Evolutionary conservation across 1,140 invertebrate genomes (phyloP), one percentile per base, ranked within the genome.

Genomic region (Amphibalanus amphitrite): DNA sequence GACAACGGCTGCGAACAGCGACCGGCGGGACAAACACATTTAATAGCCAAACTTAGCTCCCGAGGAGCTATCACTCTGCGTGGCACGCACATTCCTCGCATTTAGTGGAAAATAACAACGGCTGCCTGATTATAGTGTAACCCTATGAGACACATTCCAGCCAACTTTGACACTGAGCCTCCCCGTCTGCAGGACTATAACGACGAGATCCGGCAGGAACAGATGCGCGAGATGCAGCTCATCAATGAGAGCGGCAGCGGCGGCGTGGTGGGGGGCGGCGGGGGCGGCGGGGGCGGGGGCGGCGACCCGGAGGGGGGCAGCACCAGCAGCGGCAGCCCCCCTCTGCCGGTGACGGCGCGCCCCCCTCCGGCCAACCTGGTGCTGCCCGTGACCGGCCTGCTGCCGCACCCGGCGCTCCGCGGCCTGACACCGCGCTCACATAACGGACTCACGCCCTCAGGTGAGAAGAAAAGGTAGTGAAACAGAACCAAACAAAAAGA

Each of bases 161-260:
- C 33, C 4, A 38, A 38, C 33, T 4, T 15, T 38, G 33, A 38
- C n/a, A n/a, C 33, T 38, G 33, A 38, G 4, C 15, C 70, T 70
- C 70, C 29, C 64, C 29, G 71, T 64, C 64, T 68, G 10, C 73
- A 82, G 80, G 81, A 83, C 70, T 78, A 79, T 75, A 82, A 82
- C 77, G 81, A 82, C 77, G 82, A 82, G 71, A 82, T 82, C 68
- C 72, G 79, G 20, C 79, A 81, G 71, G 78, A 81, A 71, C 82
- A 82, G 76, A 76, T 81, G 72, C 74, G 80, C 40, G 79, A 81
- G 73, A 77, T 81, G 78, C 79, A 77, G 74, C 77, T 79, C 68
- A 71, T 80, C 65, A 78, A 76, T 67, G 76, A 75, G 0, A 69
- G 71, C 26, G 65, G 69, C 28, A 69, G 29, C 67, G 70, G 69